These are phyloP conservation scores for Peromyscus attwateri DNA, from an alignment of 2,797 vertebrate species.

Conservation along the genomic window DNA sequence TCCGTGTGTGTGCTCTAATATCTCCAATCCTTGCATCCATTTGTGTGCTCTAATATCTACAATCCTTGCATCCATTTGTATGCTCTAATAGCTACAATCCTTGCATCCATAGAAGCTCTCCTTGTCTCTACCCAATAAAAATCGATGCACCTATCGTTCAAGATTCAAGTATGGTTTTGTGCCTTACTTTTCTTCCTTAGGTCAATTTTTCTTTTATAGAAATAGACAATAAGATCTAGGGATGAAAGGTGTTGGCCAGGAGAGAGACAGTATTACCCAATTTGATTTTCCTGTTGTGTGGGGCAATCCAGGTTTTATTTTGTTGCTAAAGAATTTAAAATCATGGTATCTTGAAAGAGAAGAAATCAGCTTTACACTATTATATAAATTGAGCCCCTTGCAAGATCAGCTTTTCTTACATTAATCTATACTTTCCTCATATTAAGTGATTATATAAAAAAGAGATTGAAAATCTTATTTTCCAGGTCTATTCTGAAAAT, in stretches of 20 bases:
- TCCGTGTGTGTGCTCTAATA: neutral
- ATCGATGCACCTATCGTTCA: neutral
- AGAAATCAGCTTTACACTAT: neutral
- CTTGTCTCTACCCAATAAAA: neutral
- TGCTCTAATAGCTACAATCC: neutral
- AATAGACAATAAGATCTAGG: neutral
- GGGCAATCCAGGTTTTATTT: neutral
- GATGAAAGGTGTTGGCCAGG: neutral
- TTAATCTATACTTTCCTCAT: neutral
- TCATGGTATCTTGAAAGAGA: neutral
- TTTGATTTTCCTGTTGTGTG: neutral
- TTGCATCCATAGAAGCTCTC: no score
- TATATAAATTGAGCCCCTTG: slow-evolving; percentile 46
- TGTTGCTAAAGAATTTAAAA: neutral
- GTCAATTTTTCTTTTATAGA: neutral
- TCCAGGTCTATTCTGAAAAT: neutral
- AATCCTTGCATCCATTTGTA: neutral
- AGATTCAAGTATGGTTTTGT: neutral
- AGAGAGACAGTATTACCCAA: neutral
- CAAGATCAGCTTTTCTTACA: neutral
- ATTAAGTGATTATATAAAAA: neutral
- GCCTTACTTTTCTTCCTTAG: neutral
- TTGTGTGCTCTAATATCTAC: neutral
- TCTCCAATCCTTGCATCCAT: neutral
- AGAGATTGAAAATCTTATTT: neutral